phyloP scores from a whole-genome alignment of 2,888 invertebrate genomes.

The Dyspetes luteomarginatus region DNA sequence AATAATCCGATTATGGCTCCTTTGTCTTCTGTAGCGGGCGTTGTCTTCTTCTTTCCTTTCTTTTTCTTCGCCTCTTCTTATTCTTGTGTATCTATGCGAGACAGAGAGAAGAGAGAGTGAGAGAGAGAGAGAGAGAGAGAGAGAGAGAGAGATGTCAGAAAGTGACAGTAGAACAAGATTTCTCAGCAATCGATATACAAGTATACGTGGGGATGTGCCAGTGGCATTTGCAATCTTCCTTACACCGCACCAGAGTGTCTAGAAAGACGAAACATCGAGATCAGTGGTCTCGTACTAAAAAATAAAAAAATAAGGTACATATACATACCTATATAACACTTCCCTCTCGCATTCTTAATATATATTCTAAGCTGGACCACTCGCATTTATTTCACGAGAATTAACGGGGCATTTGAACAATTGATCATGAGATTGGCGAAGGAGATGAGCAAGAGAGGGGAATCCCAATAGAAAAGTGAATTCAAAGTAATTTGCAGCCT shows the following conservation, averaged over 20 bases:
- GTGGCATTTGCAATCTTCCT: constrained; percentile 67
- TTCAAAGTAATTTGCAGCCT: constrained; percentile 30
- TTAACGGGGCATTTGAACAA: background rate
- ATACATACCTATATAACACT: background rate
- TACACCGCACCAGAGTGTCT: constrained; percentile 35
- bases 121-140: background rate
- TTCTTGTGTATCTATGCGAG: background rate
- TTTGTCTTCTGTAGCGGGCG: constrained; percentile 49
- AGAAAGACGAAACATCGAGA: constrained; percentile 28
- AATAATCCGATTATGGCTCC: constrained; percentile 24
- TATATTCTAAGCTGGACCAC: background rate
- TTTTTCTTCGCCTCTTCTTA: background rate
- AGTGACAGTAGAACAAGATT: constrained; percentile 50
- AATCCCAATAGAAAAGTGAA: background rate
- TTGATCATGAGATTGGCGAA: background rate
- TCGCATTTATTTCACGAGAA: background rate
- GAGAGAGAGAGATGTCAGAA: constrained; percentile 12
- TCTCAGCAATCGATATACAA: constrained; percentile 27
- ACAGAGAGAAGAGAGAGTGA: no score
- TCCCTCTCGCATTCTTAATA: background rate
- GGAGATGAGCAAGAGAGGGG: background rate
- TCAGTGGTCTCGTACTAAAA: constrained; percentile 17
- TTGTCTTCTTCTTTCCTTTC: constrained; percentile 23
- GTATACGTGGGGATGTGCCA: constrained; percentile 63
- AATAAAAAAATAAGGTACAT: background rate